Conservation (phyloP, 2,797 vertebrate species). For the Orestias chungarensis region DNA sequence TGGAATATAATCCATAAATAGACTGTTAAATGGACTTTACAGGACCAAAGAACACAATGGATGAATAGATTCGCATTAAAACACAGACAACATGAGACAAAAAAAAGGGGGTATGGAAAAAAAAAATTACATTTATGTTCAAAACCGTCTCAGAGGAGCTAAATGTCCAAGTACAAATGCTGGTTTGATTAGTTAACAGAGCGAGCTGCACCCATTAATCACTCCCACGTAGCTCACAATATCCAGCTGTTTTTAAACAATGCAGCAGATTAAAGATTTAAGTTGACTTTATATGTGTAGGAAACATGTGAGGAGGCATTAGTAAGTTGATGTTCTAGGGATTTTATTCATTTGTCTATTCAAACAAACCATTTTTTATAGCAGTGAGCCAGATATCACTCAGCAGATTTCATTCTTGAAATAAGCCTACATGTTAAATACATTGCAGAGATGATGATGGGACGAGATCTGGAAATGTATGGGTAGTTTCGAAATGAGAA, state of each 20-base stretch:
- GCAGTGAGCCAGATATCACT: not conserved
- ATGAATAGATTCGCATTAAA: not conserved
- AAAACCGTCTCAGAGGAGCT: not conserved
- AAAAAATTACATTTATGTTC: not conserved
- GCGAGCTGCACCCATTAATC: slow-evolving; percentile 4
- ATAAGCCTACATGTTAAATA: slow-evolving; percentile 17
- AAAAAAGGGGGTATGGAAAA: not conserved
- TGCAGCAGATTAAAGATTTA: not conserved
- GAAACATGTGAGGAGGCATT: not conserved
- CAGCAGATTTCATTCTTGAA: slow-evolving; percentile 2
- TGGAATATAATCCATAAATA: not conserved
- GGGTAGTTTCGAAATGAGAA: slow-evolving; percentile 24
- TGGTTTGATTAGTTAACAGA: not conserved
- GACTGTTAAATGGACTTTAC: not conserved
- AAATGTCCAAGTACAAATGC: not conserved
- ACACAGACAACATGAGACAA: not conserved
- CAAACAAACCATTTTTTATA: not conserved
- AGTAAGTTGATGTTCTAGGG: not conserved
- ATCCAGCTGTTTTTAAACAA: slow-evolving; percentile 14
- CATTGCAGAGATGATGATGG: slow-evolving; percentile 28
- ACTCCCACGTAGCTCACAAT: slow-evolving; percentile 18
- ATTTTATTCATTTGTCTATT: not conserved
- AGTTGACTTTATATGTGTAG: not conserved
- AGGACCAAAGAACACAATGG: not conserved
- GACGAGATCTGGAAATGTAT: slow-evolving; percentile 22